phyloP scores from a whole-genome alignment of 2,888 invertebrate species.

The Tanypteryx hageni region DNA sequence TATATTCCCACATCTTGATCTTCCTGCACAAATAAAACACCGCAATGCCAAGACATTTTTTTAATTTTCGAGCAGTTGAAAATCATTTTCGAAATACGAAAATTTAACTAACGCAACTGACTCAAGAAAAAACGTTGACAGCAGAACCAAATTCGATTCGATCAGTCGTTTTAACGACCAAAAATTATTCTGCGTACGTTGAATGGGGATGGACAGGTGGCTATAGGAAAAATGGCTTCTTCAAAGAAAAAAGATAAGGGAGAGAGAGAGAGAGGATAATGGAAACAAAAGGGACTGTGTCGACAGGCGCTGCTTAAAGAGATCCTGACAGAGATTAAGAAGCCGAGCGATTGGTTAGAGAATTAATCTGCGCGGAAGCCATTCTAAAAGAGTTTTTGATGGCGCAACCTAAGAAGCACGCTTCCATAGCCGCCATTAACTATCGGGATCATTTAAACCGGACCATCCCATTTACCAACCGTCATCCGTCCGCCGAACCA shows the following conservation, averaged over 20 bases:
- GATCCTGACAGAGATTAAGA: slow-evolving; percentile 45
- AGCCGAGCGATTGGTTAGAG: slow-evolving; percentile 39
- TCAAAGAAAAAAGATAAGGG: neutral
- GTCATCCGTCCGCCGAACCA: neutral
- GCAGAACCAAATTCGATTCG: neutral
- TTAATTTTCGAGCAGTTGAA: no score
- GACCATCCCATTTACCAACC: neutral
- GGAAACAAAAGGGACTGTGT: neutral
- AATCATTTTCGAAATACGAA: no score
- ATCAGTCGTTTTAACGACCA: neutral
- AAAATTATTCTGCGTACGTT: neutral
- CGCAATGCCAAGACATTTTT: no score
- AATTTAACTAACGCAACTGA: no score
- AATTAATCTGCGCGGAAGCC: slow-evolving; percentile 8
- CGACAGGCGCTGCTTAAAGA: slow-evolving; percentile 18
- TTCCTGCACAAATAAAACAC: no score
- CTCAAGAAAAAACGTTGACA: no score
- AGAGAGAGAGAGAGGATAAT: neutral
- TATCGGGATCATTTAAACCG: slow-evolving; percentile 33
- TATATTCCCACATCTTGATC: no score
- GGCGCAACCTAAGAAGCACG: slow-evolving; percentile 3
- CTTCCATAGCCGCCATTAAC: slow-evolving; percentile 1
- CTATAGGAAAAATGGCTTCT: slow-evolving; percentile 32
- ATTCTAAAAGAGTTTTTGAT: slow-evolving; percentile 26
- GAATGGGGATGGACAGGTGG: neutral